phyloP scores from a whole-genome alignment of 2,797 vertebrate genomes.

The Smutsia temminckii region DNA sequence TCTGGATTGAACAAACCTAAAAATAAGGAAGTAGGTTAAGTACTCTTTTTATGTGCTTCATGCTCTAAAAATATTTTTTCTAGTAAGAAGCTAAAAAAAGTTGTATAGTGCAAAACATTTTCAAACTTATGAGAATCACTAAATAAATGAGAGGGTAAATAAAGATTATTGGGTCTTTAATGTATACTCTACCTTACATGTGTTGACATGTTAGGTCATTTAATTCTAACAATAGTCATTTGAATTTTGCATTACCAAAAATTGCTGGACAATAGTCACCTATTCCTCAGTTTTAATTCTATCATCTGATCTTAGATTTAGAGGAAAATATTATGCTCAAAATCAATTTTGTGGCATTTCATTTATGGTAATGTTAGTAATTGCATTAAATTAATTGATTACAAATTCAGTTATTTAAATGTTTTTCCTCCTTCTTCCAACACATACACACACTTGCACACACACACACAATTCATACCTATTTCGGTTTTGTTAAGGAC shows the following conservation, averaged over 20 bases:
- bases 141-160: not conserved
- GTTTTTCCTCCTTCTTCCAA: not conserved
- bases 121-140: not conserved
- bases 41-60: not conserved
- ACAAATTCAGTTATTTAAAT: not conserved
- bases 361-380: not conserved
- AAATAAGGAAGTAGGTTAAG: not conserved
- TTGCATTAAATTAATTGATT: not conserved
- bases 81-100: not conserved
- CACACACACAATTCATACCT: not conserved
- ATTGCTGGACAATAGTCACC: not conserved
- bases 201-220: not conserved
- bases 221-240: not conserved
- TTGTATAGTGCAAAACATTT: not conserved
- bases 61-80: not conserved
- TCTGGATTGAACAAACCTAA: not conserved
- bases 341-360: not conserved
- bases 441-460: not conserved
- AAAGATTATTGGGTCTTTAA: not conserved
- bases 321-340: not conserved
- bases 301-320: not conserved
- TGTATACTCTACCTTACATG: not conserved
- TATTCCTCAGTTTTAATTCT: not conserved
- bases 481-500: not conserved
- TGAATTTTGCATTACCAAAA: not conserved